A percentile compares a stretch with the other conserved stretches of the same genome.
These are phyloP conservation scores for Drosophila paulistorum DNA, from an alignment of 1,140 invertebrate genomes.

Conservation along the genomic window DNA sequence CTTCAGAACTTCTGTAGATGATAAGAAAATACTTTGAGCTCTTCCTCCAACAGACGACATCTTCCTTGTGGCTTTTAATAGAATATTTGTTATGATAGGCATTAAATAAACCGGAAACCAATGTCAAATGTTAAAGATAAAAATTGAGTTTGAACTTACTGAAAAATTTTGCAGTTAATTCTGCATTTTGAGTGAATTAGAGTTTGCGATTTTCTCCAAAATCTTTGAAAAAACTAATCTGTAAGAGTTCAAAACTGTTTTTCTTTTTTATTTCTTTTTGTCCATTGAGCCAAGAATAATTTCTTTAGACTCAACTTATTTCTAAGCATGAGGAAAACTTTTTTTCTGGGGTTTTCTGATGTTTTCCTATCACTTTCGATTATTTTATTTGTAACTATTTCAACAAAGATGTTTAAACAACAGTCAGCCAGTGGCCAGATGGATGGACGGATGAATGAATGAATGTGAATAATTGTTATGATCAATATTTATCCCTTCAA, in stretches of 20 bases:
- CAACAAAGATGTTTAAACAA: background rate
- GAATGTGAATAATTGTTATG: constrained; percentile 28
- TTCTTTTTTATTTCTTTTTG: too few relatives aligned
- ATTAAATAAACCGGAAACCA: background rate
- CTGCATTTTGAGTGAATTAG: too few relatives aligned
- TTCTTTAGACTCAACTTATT: too few relatives aligned
- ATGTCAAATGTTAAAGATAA: background rate
- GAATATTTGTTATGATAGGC: background rate
- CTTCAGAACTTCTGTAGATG: background rate
- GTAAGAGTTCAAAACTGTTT: too few relatives aligned
- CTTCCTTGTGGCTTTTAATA: background rate
- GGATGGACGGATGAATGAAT: background rate
- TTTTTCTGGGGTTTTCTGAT: background rate
- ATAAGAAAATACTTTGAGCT: background rate
- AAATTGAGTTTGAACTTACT: background rate
- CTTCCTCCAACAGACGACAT: background rate
- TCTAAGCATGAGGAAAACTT: too few relatives aligned
- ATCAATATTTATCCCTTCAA: constrained; percentile 62
- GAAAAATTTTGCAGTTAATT: too few relatives aligned
- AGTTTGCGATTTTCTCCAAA: too few relatives aligned
- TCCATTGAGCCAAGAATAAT: too few relatives aligned
- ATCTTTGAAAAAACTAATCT: too few relatives aligned
- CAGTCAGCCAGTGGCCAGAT: background rate
- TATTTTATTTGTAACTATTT: constrained; percentile 8
- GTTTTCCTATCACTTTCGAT: constrained; percentile 42